Base-by-base conservation (phyloP, 2,888 invertebrate genomes). In the Nesidiocoris tenuis region DNA sequence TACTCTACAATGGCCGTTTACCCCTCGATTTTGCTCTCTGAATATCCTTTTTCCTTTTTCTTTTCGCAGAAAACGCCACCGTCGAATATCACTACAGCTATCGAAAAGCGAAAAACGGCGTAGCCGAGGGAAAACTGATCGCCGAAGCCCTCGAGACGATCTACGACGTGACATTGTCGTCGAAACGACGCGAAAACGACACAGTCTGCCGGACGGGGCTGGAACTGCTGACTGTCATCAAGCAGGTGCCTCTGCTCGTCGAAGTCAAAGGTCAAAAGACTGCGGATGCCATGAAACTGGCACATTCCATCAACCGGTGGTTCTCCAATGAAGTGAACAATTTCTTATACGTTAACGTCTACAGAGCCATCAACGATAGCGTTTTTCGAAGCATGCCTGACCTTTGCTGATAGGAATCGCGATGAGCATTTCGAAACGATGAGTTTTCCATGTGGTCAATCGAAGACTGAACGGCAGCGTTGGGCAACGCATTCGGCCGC, bases 271-370 rank as follows among this genome's bases (percentile, higher is more conserved):
- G 70, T 1, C 70, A 70, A 59, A 70, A 70, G 59, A 59, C 70
- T 0, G 22, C 70, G 25, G 70, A 70, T 59, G 70, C 70, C 18
- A 70, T 59, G 70, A 70, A 70, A 59, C 24, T 70, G 18, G 70
- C 70, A 1, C 70, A 70, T 59, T 70, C 70, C 3, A 59, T 70
- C 24, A 70, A 70, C 70, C 25, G 70, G 25, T 70, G 70, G 70
- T 70, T 70, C 24, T 59, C 59, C 57, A 70, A 70, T 16, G 70
- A 70, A 70, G 70, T 70, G 70, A 70, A 70, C 59, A 70, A 70
- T 59, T 70, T 70, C 25, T 24, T 70, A 9, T 70, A 70, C 59
- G 59, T 70, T 2, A 70, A 70, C 59, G 70, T 70, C n/a, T 70
- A 70, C 59, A 59, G 23, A 59, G 59, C 70, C 1, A 24, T 70